These are phyloP conservation scores for Conomelus anceps DNA, from an alignment of 2,888 invertebrate species.

Conservation along the genomic window DNA sequence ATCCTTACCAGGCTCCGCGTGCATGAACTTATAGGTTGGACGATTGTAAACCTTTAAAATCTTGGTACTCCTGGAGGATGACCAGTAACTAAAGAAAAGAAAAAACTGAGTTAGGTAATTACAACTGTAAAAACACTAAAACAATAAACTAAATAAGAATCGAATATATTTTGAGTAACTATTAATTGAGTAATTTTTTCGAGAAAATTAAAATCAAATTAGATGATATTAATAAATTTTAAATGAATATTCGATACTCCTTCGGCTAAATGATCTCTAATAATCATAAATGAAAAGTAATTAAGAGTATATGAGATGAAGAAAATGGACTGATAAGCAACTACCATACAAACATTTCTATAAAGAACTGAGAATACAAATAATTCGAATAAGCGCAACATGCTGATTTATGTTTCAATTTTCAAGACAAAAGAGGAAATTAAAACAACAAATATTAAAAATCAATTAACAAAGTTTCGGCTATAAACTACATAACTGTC, in stretches of 20 bases:
- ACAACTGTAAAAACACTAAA: neutral
- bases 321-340: neutral
- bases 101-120: slow-evolving; percentile 11
- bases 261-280: neutral
- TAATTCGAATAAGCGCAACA: neutral
- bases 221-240: neutral
- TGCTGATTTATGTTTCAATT: neutral
- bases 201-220: neutral
- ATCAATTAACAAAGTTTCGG: neutral
- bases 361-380: neutral
- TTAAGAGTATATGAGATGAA: neutral
- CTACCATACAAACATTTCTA: neutral
- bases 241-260: neutral
- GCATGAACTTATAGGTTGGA: slow-evolving; percentile 96
- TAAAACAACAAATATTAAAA: neutral
- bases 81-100: slow-evolving; percentile 85
- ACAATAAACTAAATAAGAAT: slow-evolving; percentile 6
- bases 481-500: neutral
- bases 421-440: neutral
- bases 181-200: neutral
- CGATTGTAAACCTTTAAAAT: slow-evolving; percentile 98
- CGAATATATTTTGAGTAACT: neutral
- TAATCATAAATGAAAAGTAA: neutral
- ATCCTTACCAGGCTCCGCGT: slow-evolving; percentile 87
- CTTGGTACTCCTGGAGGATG: slow-evolving; percentile 99